These are phyloP conservation scores for Keiferia lycopersicella DNA, from an alignment of 2,888 invertebrate genomes.

Conservation along the genomic window DNA sequence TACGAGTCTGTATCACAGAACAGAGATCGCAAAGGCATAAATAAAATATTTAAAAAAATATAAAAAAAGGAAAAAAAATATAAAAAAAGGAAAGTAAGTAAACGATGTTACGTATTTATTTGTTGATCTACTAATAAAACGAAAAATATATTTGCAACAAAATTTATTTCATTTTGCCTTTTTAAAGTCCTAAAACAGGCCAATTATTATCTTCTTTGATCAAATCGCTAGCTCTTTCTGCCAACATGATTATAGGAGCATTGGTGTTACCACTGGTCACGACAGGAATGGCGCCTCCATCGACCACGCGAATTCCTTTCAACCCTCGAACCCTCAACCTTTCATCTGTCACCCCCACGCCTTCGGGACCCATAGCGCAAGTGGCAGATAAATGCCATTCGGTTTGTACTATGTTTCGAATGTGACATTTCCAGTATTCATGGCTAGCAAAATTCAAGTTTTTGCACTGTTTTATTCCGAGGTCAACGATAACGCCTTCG, in stretches of 20 bases:
- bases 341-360: slow-evolving; percentile 51
- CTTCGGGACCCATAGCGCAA: slow-evolving; percentile 56
- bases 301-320: slow-evolving; percentile 80
- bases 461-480: slow-evolving; percentile 65
- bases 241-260: slow-evolving; percentile 83
- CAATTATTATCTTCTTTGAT: slow-evolving; percentile 62
- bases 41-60: too few species aligned
- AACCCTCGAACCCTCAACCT: slow-evolving; percentile 74
- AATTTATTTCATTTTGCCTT: too few species aligned
- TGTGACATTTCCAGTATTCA: slow-evolving; percentile 56
- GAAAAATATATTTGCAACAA: too few species aligned
- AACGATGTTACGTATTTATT: too few species aligned
- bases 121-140: too few species aligned
- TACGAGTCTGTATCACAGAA: too few species aligned
- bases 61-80: too few species aligned
- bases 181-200: neutral
- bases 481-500: slow-evolving; percentile 40
- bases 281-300: slow-evolving; percentile 83
- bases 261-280: slow-evolving; percentile 82
- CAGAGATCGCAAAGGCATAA: too few species aligned
- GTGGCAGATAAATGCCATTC: slow-evolving; percentile 75
- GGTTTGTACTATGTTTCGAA: slow-evolving; percentile 74
- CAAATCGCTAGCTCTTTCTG: slow-evolving; percentile 82
- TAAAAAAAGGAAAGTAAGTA: too few species aligned
- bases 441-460: slow-evolving; percentile 38